A percentile compares a stretch with the other conserved stretches of the same genome.
Evolutionary conservation across 2,888 invertebrate species (phyloP).

Genomic region (Volucella zonaria): DNA sequence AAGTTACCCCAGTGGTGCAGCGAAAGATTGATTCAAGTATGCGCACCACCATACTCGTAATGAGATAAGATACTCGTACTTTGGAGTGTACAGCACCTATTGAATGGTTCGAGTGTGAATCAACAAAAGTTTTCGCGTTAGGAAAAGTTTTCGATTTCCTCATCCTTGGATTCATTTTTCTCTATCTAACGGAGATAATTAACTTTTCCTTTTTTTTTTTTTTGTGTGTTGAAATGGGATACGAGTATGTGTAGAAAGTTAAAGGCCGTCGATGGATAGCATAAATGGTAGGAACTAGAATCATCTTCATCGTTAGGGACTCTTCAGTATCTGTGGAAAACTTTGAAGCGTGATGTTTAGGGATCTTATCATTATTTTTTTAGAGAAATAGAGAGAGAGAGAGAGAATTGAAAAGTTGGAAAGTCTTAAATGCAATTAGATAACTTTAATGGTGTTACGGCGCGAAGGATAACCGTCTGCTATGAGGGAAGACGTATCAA

Average conservation of each 20-base stretch:
- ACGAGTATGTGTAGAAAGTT: slow-evolving; percentile 24
- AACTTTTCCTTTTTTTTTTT: slow-evolving; percentile 44
- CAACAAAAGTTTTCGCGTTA: slow-evolving; percentile 58
- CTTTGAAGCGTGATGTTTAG: no score
- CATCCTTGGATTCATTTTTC: slow-evolving; percentile 51
- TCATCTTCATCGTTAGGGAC: slow-evolving; percentile 21
- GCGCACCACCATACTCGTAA: slow-evolving; percentile 10
- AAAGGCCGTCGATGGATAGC: background rate
- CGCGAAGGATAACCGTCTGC: no score
- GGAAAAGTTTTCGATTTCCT: slow-evolving; percentile 12
- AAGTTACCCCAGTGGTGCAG: slow-evolving; percentile 18
- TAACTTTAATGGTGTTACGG: slow-evolving; percentile 8
- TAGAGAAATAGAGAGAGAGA: no score
- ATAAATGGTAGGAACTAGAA: slow-evolving; percentile 8
- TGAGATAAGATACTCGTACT: slow-evolving; percentile 32
- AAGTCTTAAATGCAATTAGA: background rate
- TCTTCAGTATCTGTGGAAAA: background rate
- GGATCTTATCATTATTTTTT: no score
- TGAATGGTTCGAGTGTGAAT: slow-evolving; percentile 48
- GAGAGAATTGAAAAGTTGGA: no score
- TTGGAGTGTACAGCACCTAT: slow-evolving; percentile 13
- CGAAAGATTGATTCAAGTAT: slow-evolving; percentile 13
- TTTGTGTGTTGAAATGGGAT: slow-evolving; percentile 20
- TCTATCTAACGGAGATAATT: slow-evolving; percentile 66
- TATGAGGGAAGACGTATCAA: no score